Percentiles rank a stretch among this genome's conserved stretches.
Conservation (phyloP, 2,888 invertebrate species). For the Troilus luridus region DNA sequence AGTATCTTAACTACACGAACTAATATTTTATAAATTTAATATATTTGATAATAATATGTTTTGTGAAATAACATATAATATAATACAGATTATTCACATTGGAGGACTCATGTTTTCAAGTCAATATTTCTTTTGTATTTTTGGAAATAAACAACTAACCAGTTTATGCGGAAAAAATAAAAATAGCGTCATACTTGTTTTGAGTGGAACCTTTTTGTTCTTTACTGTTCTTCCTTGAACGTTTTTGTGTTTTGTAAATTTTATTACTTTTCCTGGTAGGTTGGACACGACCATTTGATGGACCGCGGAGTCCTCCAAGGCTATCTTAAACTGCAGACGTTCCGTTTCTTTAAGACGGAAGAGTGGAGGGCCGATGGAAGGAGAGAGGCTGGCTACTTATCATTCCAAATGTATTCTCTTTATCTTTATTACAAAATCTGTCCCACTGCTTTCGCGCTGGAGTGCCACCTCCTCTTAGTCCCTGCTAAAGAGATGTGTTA, state of each 20-base stretch:
- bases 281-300: background rate
- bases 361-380: background rate
- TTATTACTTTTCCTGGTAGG: background rate
- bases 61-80: too few relatives aligned
- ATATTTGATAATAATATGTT: too few relatives aligned
- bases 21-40: too few relatives aligned
- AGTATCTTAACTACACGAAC: background rate
- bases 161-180: too few relatives aligned
- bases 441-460: slow-evolving; percentile 19
- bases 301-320: background rate
- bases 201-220: background rate
- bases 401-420: background rate
- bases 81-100: too few relatives aligned
- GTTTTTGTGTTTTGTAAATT: background rate
- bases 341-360: background rate
- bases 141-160: too few relatives aligned
- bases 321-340: slow-evolving; percentile 18
- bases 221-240: background rate
- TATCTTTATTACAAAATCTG: slow-evolving; percentile 45
- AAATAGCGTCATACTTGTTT: background rate
- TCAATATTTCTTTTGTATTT: too few relatives aligned
- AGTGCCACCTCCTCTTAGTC: slow-evolving; percentile 11
- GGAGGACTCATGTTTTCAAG: too few relatives aligned
- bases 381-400: slow-evolving; percentile 29
- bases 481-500: slow-evolving; percentile 8